Percentiles rank a stretch among this genome's conserved stretches.
Evolutionary conservation across 1,140 invertebrate genomes (phyloP).

Genomic region (Caerostris darwini): DNA sequence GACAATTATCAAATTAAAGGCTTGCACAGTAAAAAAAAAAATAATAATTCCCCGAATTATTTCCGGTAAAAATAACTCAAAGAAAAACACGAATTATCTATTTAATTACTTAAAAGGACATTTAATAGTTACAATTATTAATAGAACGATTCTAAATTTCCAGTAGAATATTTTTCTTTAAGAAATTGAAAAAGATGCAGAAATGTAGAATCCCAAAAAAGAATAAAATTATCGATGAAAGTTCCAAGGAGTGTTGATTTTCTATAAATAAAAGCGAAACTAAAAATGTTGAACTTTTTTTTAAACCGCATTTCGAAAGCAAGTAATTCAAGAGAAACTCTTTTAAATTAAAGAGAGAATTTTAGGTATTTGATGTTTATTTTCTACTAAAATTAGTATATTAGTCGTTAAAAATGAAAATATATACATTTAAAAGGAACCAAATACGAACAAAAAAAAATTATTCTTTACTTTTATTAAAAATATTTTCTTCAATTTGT

Average conservation of each 20-base stretch:
- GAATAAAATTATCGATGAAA: conserved; percentile 3
- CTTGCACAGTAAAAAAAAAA: background rate
- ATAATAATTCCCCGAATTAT: background rate
- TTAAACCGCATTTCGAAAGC: too few relatives aligned
- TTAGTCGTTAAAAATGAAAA: background rate
- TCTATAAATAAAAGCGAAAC: background rate
- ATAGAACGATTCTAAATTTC: background rate
- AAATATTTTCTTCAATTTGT: too few relatives aligned
- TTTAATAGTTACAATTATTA: background rate
- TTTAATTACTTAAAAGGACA: conserved; percentile 53
- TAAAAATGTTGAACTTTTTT: conserved; percentile 15
- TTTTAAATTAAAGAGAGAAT: too few relatives aligned
- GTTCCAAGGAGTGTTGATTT: background rate
- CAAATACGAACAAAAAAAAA: background rate
- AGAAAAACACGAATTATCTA: background rate
- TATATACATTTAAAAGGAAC: background rate
- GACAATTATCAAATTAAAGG: conserved; percentile 13
- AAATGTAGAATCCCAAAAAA: background rate
- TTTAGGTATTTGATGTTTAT: too few relatives aligned
- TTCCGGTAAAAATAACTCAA: background rate
- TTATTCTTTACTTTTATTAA: too few relatives aligned
- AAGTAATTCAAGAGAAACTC: too few relatives aligned
- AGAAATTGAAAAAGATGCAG: background rate
- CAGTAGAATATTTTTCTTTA: background rate
- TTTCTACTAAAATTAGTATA: too few relatives aligned